Base-by-base conservation (phyloP, 2,797 vertebrate genomes). In the Acanthurus tractus region DNA sequence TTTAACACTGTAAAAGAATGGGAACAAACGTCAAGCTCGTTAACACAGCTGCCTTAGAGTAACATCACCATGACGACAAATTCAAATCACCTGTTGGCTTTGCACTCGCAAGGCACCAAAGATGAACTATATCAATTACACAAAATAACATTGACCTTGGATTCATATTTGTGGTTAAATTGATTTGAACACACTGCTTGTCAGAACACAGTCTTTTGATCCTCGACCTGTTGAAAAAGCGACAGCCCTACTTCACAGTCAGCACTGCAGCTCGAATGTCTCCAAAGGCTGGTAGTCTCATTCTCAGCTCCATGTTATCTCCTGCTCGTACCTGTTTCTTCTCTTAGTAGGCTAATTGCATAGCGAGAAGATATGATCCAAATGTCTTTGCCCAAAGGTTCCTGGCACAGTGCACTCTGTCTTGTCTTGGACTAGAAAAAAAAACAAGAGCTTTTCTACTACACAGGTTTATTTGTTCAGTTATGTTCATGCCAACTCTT, bases 191-290 rank as follows among this genome's bases (percentile, higher is more conserved):
- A 44, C 11, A 36, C n/a, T 9, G 1, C 38, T 7, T 34, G 36
- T 58, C 44, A 0, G 9, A 10, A 2, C 29, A 15, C 8, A 14
- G 49, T n/a, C 3, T 6, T 40, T 62, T n/a, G 29, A 20, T 46
- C 56, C 3, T 0, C 3, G 25, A 53, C 45, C 15, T 53, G 36
- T 40, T 62, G 20, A 42, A 17, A 55, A 64, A n/a, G 63, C 48
- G 54, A 49, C 74, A 74, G 80, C 61, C 40, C 50, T 54, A 45
- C 79, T 70, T 82, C 54, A 48, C 64, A 76, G 58, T 29, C 17
- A 65, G 64, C 50, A 8, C 48, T 48, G 61, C 55, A 50, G 42
- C 70, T 64, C 22, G 6, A 75, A 78, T 68, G 63, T 77, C 49
- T 67, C 61, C n/a, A 53, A 2, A 49, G 72, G 64, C 52, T 42